Percentiles rank a stretch among this genome's conserved stretches.
These are phyloP conservation scores for Tursiops truncatus DNA, from an alignment of 2,113 vertebrate genomes.

Conservation along the genomic window DNA sequence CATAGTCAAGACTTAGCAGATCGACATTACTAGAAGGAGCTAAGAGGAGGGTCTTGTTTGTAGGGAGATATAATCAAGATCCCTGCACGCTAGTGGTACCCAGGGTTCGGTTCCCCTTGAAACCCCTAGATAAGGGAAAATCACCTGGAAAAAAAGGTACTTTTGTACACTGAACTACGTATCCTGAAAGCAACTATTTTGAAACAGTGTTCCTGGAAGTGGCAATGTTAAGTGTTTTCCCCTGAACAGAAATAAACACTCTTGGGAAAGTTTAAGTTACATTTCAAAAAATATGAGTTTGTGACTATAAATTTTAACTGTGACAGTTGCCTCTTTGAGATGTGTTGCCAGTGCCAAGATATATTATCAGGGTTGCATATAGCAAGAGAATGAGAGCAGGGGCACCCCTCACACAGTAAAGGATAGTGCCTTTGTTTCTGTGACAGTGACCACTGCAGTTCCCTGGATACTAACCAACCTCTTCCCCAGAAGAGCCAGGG, in stretches of 20 bases:
- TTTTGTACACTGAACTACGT: not conserved
- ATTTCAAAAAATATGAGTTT: not conserved
- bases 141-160: not conserved
- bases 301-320: not conserved
- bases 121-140: not conserved
- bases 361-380: not conserved
- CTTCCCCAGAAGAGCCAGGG: not conserved
- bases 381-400: not conserved
- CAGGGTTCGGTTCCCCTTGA: not conserved
- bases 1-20: not conserved
- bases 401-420: rapidly evolving
- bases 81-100: not conserved
- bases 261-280: not conserved
- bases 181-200: not conserved
- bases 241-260: not conserved
- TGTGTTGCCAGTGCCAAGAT: not conserved
- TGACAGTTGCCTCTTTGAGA: not conserved
- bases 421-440: not conserved
- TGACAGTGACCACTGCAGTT: not conserved
- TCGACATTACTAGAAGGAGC: not conserved
- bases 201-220: not conserved
- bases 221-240: not conserved
- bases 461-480: no score
- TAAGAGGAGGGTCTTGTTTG: not conserved
- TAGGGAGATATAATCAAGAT: not conserved